phyloP scores from a whole-genome alignment of 1,140 invertebrate species.

The Argopecten irradians region DNA sequence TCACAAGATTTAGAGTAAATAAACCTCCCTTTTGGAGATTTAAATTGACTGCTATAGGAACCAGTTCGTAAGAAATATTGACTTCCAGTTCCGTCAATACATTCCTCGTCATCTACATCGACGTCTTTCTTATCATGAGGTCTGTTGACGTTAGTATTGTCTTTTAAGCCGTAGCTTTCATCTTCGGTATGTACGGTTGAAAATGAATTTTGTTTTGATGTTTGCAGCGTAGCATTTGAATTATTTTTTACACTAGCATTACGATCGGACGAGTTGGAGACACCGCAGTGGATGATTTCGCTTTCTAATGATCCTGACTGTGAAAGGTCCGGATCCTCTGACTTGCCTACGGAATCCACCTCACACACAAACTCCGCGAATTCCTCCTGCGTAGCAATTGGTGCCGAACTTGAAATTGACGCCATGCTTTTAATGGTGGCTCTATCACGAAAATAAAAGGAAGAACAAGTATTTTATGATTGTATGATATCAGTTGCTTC shows the following conservation, averaged over 20 bases:
- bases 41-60: neutral
- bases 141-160: neutral
- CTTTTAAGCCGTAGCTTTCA: neutral
- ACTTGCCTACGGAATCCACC: neutral
- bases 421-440: neutral
- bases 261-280: neutral
- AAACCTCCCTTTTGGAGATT: neutral
- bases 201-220: neutral
- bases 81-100: neutral
- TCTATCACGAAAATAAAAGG: neutral
- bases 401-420: neutral
- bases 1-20: neutral
- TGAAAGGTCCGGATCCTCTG: neutral
- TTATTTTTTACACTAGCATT: neutral
- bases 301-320: neutral
- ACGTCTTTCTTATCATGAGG: neutral
- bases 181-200: neutral
- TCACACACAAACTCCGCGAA: neutral
- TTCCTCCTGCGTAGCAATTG: neutral
- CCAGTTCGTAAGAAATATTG: neutral
- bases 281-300: neutral
- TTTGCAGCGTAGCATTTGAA: neutral
- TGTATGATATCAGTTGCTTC: neutral
- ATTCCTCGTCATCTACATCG: neutral
- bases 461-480: neutral